Conservation (phyloP, 2,113 vertebrate genomes). For the Neolamprologus brichardi region DNA sequence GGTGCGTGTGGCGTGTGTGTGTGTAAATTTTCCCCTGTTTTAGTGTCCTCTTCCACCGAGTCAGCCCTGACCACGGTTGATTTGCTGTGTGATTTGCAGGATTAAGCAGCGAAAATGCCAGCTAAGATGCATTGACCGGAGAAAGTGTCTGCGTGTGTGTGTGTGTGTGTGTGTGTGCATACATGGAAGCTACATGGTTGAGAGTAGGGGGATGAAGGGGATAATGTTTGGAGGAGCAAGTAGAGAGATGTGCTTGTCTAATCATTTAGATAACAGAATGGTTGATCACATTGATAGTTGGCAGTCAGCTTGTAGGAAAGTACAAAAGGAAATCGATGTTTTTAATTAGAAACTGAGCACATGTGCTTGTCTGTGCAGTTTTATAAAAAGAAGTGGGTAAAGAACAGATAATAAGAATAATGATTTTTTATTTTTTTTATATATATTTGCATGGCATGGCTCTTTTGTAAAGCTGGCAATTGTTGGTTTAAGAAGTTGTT, state of each 20-base stretch:
- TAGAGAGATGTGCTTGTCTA: neutral
- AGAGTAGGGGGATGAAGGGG: neutral
- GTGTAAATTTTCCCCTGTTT: neutral
- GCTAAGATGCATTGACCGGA: conserved; percentile 17
- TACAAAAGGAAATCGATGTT: neutral
- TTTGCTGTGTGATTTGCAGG: conserved; percentile 28
- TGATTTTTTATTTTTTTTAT: neutral
- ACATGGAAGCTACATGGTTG: neutral
- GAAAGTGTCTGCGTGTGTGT: neutral
- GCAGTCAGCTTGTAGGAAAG: neutral
- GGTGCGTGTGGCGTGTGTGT: neutral
- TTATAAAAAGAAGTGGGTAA: neutral
- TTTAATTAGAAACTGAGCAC: neutral
- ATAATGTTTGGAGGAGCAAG: neutral
- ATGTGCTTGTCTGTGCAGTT: neutral
- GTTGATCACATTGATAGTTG: neutral
- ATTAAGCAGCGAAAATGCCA: conserved; percentile 19
- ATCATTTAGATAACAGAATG: neutral
- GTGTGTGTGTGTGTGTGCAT: neutral
- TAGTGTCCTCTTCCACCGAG: neutral
- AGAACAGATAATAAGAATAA: neutral
- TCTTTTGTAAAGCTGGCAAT: neutral
- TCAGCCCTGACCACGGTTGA: conserved; percentile 3
- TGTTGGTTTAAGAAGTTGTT: neutral
- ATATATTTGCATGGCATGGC: neutral